Base-by-base conservation (phyloP, 2,888 invertebrate species). In the Bedellia somnulentella region DNA sequence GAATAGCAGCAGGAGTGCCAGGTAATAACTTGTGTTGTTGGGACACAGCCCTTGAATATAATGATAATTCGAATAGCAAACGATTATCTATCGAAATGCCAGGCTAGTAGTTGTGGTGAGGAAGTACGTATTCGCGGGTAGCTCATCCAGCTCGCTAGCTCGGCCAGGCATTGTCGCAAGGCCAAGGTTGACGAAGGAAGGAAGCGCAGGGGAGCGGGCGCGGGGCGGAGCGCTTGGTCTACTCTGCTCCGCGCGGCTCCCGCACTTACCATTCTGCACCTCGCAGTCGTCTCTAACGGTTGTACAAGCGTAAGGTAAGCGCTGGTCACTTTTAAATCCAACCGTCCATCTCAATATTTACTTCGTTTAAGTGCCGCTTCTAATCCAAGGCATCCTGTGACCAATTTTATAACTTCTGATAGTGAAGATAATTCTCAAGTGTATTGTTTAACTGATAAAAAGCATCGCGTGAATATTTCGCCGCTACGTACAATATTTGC, bases 241-340 rank as follows among this genome's bases (percentile, higher is more conserved):
- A 64, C 66, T 68, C 67, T 68, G 71, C 53, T 60, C 60, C 50
- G 67, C 68, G 68, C 71, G 58, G 59, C 62, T 63, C 63, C 54
- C 60, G 51, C 55, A 52, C 54, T 51, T 57, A 60, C 59, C 76
- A 77, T 76, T 77, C 76, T 73, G 63, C 76, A 71, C 73, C 71
- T 70, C 66, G 76, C 73, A 75, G 75, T 73, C 68, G 73, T 66
- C 68, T 70, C 59, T 66, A 57, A 73, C 73, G 73, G 76, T 76
- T 71, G 76, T 75, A 52, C 68, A 59, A 71, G 70, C 58, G 62
- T 57, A 68, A 76, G 76, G 76, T 76, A 76, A 76, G 75, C 68
- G 57, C 67, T 62, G 64, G 59, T 57, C 52, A 50, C 48, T 59
- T 18, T 52, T 36, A 42, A 37, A n/a, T n/a, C n/a, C n/a, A n/a